phyloP scores from a whole-genome alignment of 2,888 invertebrate genomes.

The Synergus laeviventris region DNA sequence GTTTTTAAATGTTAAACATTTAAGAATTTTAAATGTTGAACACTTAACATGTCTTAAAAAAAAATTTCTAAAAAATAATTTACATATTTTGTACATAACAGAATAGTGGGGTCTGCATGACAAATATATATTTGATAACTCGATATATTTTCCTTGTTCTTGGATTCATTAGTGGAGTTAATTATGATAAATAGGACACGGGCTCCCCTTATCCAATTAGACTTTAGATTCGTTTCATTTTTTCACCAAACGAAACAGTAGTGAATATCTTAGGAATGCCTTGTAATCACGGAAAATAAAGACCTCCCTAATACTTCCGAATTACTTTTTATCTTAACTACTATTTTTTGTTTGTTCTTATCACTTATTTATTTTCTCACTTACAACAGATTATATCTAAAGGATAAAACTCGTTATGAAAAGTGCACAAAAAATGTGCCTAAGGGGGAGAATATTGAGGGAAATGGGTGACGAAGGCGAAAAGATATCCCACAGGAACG shows the following conservation, averaged over 20 bases:
- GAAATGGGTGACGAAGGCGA: conserved; percentile 17
- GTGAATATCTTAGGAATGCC: background rate
- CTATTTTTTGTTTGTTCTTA: background rate
- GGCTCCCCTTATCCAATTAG: background rate
- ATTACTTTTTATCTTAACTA: background rate
- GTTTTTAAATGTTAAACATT: no score
- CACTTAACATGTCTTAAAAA: no score
- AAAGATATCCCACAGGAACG: conserved; percentile 24
- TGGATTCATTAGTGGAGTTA: background rate
- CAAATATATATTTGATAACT: background rate
- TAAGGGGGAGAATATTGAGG: background rate
- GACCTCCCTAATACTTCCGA: background rate
- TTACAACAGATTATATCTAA: conserved; percentile 1
- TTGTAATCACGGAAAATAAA: background rate
- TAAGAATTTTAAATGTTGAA: no score
- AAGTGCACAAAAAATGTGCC: conserved; percentile 16
- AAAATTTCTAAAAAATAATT: no score
- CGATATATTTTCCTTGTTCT: background rate
- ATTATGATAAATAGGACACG: background rate
- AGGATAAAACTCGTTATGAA: conserved; percentile 27
- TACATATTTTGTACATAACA: no score
- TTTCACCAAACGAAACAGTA: background rate
- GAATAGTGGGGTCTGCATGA: background rate
- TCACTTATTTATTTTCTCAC: background rate
- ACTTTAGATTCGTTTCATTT: background rate